Evolutionary conservation across 2,888 invertebrate species (phyloP).

Genomic region (Desoria tigrina): DNA sequence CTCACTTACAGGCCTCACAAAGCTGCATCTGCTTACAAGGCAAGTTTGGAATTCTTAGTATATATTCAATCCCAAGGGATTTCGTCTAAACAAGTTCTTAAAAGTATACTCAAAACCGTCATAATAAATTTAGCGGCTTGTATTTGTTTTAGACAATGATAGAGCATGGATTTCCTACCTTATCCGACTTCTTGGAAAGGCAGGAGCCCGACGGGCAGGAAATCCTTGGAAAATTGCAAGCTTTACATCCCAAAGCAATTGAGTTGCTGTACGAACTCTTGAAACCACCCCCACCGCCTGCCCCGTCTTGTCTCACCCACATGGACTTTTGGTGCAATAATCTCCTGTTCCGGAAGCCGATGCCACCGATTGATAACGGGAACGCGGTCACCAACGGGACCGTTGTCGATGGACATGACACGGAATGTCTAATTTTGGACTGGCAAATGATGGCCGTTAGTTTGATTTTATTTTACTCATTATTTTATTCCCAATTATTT

Average conservation of each 20-base stretch:
- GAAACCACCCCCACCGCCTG: slow-evolving; percentile 48
- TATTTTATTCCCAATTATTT: too few relatives aligned
- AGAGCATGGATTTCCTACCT: slow-evolving; percentile 52
- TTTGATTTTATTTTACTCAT: too few relatives aligned
- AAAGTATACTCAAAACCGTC: neutral
- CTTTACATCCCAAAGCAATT: slow-evolving; percentile 51
- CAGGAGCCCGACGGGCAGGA: slow-evolving; percentile 51
- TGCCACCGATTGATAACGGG: slow-evolving; percentile 31
- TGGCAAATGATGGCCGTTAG: slow-evolving; percentile 55
- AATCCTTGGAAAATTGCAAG: slow-evolving; percentile 46
- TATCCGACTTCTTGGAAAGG: slow-evolving; percentile 48
- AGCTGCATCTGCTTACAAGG: slow-evolving; percentile 53
- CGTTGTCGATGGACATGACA: slow-evolving; percentile 19
- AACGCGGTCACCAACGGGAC: slow-evolving; percentile 27
- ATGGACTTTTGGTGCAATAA: slow-evolving; percentile 56
- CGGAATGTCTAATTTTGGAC: slow-evolving; percentile 54
- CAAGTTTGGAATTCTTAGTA: slow-evolving; percentile 16
- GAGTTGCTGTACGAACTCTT: slow-evolving; percentile 52
- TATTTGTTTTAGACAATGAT: slow-evolving; percentile 50
- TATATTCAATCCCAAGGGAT: neutral
- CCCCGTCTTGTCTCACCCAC: slow-evolving; percentile 48
- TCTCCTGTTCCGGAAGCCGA: slow-evolving; percentile 52
- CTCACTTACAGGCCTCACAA: slow-evolving; percentile 51
- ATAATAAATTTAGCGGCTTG: too few relatives aligned
- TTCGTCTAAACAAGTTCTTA: too few relatives aligned